Percentiles rank a stretch among this genome's conserved stretches.
These are phyloP conservation scores for Xiphophorus birchmanni DNA, from an alignment of 2,797 vertebrate species.

Conservation along the genomic window DNA sequence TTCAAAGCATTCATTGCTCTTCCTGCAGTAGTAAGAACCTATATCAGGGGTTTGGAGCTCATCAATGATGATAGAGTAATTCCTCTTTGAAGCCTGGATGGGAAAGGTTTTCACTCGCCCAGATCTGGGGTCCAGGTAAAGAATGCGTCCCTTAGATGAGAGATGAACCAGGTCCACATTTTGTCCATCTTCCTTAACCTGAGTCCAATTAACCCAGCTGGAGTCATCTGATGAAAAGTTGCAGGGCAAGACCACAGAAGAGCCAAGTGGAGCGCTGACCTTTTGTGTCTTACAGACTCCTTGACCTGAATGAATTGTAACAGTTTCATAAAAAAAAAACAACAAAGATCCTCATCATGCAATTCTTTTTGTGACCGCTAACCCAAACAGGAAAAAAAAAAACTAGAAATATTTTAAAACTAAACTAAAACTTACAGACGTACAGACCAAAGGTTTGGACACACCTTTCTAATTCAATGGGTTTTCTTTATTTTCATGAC, in stretches of 20 bases:
- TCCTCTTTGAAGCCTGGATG: conserved; percentile 37
- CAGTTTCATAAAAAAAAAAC: no score
- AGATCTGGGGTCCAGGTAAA: conserved; percentile 35
- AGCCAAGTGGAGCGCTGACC: conserved; percentile 14
- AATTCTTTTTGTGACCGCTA: no score
- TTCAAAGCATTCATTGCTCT: not conserved
- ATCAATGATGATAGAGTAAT: conserved; percentile 66
- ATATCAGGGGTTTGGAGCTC: conserved; percentile 48
- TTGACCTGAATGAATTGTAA: no score
- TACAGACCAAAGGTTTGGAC: no score
- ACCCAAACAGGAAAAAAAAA: no score
- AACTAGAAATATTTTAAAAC: no score
- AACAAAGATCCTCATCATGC: no score
- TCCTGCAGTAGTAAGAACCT: conserved; percentile 51
- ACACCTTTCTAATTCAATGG: no score
- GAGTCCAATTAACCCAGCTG: conserved; percentile 39
- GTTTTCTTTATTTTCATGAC: no score
- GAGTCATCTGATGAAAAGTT: fast-evolving
- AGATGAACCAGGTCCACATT: not conserved
- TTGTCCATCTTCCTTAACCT: not conserved
- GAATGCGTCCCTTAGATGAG: not conserved
- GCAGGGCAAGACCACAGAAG: conserved; percentile 62
- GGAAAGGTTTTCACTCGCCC: conserved; percentile 64
- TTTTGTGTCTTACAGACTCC: not conserved
- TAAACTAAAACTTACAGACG: no score